phyloP scores from a whole-genome alignment of 2,888 invertebrate genomes.

The Pedicia rivosa region DNA sequence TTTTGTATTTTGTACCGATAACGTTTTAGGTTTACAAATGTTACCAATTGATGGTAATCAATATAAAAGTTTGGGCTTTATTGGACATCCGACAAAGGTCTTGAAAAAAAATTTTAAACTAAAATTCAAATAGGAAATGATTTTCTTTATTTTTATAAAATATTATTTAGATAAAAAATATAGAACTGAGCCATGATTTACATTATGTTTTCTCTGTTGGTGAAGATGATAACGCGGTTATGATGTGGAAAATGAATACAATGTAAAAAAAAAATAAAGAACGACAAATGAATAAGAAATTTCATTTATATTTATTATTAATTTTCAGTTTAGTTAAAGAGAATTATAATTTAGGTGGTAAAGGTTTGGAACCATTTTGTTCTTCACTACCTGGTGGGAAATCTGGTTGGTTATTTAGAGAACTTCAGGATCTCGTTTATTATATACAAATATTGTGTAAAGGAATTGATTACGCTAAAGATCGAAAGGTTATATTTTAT shows the following conservation, averaged over 20 bases:
- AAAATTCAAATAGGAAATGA: neutral
- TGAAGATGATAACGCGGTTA: conserved; percentile 2
- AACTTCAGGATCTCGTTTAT: conserved; percentile 59
- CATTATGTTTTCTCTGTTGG: conserved; percentile 3
- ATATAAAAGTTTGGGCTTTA: conserved; percentile 42
- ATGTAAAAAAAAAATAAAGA: conserved; percentile 27
- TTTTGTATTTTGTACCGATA: conserved; percentile 44
- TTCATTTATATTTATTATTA: neutral
- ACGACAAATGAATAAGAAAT: no score
- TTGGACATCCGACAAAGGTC: conserved; percentile 51
- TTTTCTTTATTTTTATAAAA: neutral
- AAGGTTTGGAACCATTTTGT: conserved; percentile 48
- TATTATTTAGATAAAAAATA: neutral
- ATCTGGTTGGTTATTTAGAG: conserved; percentile 51
- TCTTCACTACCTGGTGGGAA: conserved; percentile 52
- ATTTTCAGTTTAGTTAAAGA: conserved; percentile 34
- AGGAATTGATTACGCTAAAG: conserved; percentile 47
- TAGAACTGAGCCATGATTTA: neutral
- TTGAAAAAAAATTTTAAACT: conserved; percentile 2
- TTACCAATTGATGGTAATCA: conserved; percentile 62
- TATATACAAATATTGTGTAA: conserved; percentile 60
- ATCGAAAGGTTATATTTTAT: conserved; percentile 32
- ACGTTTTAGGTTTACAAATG: conserved; percentile 49
- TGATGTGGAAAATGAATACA: conserved; percentile 40
- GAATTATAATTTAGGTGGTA: conserved; percentile 36